phyloP scores from a whole-genome alignment of 1,140 invertebrate genomes.

The Pseudobourletiella spinata region DNA sequence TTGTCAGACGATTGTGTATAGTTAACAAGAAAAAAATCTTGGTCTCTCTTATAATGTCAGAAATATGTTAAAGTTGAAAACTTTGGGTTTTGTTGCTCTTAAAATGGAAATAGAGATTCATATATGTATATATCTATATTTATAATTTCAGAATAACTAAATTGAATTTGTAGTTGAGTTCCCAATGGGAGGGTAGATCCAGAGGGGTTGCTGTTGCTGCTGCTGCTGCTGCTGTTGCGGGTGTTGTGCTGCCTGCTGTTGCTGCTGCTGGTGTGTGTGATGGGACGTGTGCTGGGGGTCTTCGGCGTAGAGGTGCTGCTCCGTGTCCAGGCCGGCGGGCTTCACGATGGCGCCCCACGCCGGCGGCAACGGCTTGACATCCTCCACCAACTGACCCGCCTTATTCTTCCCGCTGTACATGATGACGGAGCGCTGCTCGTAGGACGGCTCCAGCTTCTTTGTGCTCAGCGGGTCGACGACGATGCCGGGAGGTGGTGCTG shows the following conservation, averaged over 20 bases:
- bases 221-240: neutral
- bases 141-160: too few relatives aligned
- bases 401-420: constrained; percentile 11
- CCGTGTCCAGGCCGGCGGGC: constrained; percentile 16
- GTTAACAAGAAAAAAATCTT: too few relatives aligned
- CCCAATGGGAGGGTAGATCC: neutral
- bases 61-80: too few relatives aligned
- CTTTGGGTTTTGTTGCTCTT: too few relatives aligned
- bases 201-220: constrained; percentile 4
- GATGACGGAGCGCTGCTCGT: neutral
- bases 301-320: constrained; percentile 1
- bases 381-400: constrained; percentile 3
- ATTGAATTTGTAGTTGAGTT: constrained; percentile 5
- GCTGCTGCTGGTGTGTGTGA: neutral
- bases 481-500: constrained; percentile 19
- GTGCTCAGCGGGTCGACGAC: constrained; percentile 27
- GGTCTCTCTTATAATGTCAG: too few relatives aligned
- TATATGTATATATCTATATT: too few relatives aligned
- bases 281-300: neutral
- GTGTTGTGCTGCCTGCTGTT: too few relatives aligned
- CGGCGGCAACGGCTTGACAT: neutral
- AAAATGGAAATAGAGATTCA: too few relatives aligned
- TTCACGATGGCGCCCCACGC: constrained; percentile 30
- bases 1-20: too few relatives aligned
- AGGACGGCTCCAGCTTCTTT: constrained; percentile 16